phyloP scores from a whole-genome alignment of 2,888 invertebrate species.

The Chironomus tentans region DNA sequence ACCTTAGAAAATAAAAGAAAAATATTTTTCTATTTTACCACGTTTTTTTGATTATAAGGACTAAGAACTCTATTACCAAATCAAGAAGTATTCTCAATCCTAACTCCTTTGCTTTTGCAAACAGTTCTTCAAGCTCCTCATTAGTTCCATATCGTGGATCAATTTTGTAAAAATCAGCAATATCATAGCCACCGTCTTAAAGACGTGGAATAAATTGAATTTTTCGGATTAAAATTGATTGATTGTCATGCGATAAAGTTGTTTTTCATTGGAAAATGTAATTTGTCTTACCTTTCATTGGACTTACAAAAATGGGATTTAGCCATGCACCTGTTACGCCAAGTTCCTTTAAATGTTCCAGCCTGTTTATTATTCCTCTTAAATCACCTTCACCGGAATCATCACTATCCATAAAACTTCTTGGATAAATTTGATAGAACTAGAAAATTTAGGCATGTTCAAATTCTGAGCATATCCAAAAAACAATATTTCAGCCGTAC shows the following conservation, averaged over 20 bases:
- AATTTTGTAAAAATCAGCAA: constrained; percentile 49
- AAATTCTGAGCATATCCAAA: background rate
- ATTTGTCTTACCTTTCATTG: constrained; percentile 34
- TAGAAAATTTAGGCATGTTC: background rate
- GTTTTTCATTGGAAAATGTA: background rate
- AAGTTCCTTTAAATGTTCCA: constrained; percentile 55
- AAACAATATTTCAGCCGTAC: background rate
- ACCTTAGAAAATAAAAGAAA: constrained; percentile 34
- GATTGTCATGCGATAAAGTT: background rate
- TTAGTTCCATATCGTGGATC: constrained; percentile 51
- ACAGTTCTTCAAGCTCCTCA: constrained; percentile 46
- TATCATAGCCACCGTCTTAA: constrained; percentile 57
- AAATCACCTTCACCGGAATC: constrained; percentile 62
- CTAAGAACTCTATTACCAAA: constrained; percentile 37
- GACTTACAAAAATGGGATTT: constrained; percentile 54
- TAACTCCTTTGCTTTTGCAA: constrained; percentile 35
- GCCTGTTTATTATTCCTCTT: constrained; percentile 49
- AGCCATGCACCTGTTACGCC: constrained; percentile 60
- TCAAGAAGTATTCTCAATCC: constrained; percentile 45
- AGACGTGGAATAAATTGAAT: background rate
- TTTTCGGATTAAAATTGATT: background rate
- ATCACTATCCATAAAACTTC: constrained; percentile 69
- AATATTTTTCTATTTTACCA: too few species aligned
- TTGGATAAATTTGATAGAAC: constrained; percentile 71
- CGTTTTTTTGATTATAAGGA: too few species aligned